Conservation (phyloP, 2,888 invertebrate species). For the Eurois occulta region DNA sequence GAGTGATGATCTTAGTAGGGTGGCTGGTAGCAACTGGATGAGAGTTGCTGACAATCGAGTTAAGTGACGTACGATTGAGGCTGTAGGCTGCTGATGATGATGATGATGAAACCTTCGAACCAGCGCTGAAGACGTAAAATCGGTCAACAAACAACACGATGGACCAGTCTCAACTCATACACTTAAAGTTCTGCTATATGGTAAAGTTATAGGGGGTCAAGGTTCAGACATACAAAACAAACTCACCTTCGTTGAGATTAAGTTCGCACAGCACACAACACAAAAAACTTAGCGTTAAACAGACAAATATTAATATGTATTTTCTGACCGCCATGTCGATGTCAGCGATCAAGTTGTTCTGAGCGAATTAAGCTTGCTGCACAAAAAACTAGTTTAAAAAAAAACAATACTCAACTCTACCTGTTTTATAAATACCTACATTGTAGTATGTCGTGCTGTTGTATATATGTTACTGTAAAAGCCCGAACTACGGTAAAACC, state of each 20-base stretch:
- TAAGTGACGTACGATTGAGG: not conserved
- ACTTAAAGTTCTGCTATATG: not conserved
- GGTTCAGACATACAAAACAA: not conserved
- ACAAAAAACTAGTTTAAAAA: slow-evolving; percentile 21
- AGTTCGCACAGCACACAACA: slow-evolving; percentile 25
- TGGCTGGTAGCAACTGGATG: not conserved
- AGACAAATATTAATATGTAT: slow-evolving; percentile 9
- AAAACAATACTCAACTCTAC: not conserved
- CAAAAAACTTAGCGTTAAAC: slow-evolving; percentile 26
- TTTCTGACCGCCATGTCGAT: slow-evolving; percentile 19
- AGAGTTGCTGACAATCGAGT: not conserved
- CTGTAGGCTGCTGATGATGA: not conserved
- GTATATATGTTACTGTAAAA: too few species aligned
- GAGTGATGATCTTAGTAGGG: too few species aligned
- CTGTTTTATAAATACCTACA: too few species aligned
- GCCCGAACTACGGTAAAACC: too few species aligned
- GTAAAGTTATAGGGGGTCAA: not conserved
- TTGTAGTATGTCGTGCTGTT: not conserved
- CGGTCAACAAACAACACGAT: not conserved
- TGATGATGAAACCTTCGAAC: not conserved
- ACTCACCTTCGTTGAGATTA: slow-evolving; percentile 32
- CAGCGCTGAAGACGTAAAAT: not conserved
- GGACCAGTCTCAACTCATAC: not conserved
- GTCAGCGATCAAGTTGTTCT: not conserved
- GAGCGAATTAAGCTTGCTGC: not conserved